Evolutionary conservation across 2,888 invertebrate genomes (phyloP).

Genomic region (Xestoiulus laeticollis): DNA sequence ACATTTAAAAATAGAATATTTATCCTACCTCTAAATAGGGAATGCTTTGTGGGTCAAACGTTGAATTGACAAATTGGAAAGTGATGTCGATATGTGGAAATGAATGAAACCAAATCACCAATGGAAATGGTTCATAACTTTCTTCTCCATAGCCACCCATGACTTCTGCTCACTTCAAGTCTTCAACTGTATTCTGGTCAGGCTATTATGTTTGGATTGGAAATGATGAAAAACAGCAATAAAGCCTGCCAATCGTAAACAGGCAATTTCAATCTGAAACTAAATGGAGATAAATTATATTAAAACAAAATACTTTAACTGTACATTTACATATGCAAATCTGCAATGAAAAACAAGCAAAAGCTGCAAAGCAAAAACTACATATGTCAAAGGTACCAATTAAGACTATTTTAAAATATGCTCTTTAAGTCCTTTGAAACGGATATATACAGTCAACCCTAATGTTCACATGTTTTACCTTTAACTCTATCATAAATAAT

Average conservation of each 20-base stretch:
- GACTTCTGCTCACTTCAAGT: conserved; percentile 45
- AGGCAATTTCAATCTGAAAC: not conserved
- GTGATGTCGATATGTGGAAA: conserved; percentile 93
- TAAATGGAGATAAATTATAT: too few relatives aligned
- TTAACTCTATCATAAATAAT: too few relatives aligned
- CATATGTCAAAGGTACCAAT: too few relatives aligned
- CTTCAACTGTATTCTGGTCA: not conserved
- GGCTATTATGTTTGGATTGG: not conserved
- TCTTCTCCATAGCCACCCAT: conserved; percentile 64
- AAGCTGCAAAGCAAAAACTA: too few relatives aligned
- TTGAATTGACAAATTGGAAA: conserved; percentile 87
- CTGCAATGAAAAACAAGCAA: too few relatives aligned
- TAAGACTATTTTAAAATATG: too few relatives aligned
- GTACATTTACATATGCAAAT: too few relatives aligned
- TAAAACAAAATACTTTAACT: not conserved
- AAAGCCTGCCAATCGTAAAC: not conserved
- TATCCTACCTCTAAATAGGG: conserved; percentile 84
- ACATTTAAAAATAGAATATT: not conserved
- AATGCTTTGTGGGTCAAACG: conserved; percentile 88
- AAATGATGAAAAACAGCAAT: conserved; percentile 20
- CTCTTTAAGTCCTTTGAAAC: too few relatives aligned
- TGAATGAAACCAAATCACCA: conserved; percentile 86
- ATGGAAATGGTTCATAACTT: conserved; percentile 82
- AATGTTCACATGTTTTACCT: too few relatives aligned
- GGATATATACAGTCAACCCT: too few relatives aligned